Evolutionary conservation across 2,113 vertebrate species (phyloP).

Genomic region (Eptesicus fuscus): DNA sequence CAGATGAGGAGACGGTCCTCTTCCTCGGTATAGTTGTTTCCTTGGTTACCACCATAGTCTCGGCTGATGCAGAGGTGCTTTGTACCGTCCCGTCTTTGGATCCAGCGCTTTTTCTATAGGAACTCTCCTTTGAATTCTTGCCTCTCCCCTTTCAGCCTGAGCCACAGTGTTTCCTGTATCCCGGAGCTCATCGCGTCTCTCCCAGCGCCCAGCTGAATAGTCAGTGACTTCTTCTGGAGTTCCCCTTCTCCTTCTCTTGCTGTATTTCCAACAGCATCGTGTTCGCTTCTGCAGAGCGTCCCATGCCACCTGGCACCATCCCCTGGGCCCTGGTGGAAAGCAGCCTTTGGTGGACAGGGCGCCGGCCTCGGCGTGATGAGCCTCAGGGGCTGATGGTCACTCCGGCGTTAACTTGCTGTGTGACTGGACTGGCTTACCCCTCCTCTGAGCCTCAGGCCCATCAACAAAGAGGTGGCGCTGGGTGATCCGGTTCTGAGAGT

Average conservation of each 20-base stretch:
- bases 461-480: too few relatives aligned
- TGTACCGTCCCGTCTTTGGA: background rate
- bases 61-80: background rate
- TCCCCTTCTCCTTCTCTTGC: background rate
- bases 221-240: background rate
- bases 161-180: background rate
- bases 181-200: background rate
- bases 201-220: background rate
- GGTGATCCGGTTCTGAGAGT: background rate
- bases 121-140: background rate
- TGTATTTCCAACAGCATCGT: background rate
- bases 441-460: accelerated
- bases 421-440: background rate
- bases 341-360: background rate
- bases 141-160: background rate
- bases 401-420: accelerated
- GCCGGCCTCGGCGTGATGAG: accelerated
- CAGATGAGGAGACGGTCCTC: background rate
- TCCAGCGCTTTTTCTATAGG: background rate
- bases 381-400: background rate
- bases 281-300: background rate
- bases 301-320: background rate
- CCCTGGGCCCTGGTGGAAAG: background rate
- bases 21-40: background rate
- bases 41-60: background rate